phyloP scores from a whole-genome alignment of 2,888 invertebrate genomes.

The Dyspetes luteomarginatus region DNA sequence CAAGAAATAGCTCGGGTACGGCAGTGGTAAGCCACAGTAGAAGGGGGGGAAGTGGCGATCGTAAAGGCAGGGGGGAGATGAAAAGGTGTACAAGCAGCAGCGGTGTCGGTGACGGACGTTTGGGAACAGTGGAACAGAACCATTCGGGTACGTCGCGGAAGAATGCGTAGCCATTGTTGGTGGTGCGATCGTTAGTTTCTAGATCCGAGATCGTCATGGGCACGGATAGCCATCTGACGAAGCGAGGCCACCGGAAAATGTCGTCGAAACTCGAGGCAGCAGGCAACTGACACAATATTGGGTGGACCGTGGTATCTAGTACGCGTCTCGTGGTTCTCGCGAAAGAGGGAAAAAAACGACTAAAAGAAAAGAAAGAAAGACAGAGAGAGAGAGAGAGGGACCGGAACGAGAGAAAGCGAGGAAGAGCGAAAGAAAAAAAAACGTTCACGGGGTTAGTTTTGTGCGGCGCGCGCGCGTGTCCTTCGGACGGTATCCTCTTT shows the following conservation, averaged over 20 bases:
- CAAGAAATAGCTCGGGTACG: slow-evolving; percentile 58
- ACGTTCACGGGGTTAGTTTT: slow-evolving; percentile 20
- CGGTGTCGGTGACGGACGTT: slow-evolving; percentile 49
- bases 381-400: slow-evolving; percentile 54
- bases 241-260: slow-evolving; percentile 83
- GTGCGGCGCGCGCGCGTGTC: slow-evolving; percentile 50
- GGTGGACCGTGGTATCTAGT: slow-evolving; percentile 7
- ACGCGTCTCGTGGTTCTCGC: slow-evolving; percentile 33
- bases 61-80: slow-evolving; percentile 11
- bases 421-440: slow-evolving; percentile 8
- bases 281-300: slow-evolving; percentile 81
- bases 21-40: slow-evolving; percentile 57
- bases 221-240: slow-evolving; percentile 84
- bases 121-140: slow-evolving; percentile 79
- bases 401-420: slow-evolving; percentile 19
- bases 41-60: slow-evolving; percentile 17
- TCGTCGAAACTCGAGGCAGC: slow-evolving; percentile 82
- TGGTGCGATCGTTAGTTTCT: slow-evolving; percentile 82
- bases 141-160: slow-evolving; percentile 80
- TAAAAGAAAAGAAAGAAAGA: slow-evolving; percentile 56
- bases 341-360: slow-evolving; percentile 36
- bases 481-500: slow-evolving; percentile 37
- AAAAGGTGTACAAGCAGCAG: slow-evolving; percentile 41
- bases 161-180: slow-evolving; percentile 84
- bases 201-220: slow-evolving; percentile 84